These are phyloP conservation scores for Agraylea sexmaculata DNA, from an alignment of 1,140 invertebrate genomes.

Conservation along the genomic window DNA sequence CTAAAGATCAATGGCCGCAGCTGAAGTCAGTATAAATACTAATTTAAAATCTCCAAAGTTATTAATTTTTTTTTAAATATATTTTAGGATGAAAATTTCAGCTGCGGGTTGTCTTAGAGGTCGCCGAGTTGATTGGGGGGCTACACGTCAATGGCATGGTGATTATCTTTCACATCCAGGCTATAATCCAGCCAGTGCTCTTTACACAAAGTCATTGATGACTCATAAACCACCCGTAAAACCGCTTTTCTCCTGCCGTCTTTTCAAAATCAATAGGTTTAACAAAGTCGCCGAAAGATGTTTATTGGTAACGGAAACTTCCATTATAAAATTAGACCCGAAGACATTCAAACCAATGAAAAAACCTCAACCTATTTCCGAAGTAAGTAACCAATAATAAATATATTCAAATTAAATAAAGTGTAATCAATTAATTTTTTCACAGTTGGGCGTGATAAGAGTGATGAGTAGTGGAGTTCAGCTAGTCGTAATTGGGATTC, in stretches of 20 bases:
- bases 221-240: slow-evolving; percentile 14
- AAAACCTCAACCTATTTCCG: slow-evolving; percentile 65
- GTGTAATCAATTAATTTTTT: slow-evolving; percentile 5
- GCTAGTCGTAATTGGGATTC: slow-evolving; percentile 79
- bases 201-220: slow-evolving; percentile 54
- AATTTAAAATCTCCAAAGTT: not conserved
- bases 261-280: slow-evolving; percentile 55
- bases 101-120: slow-evolving; percentile 66
- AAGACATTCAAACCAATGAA: slow-evolving; percentile 81
- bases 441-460: slow-evolving; percentile 34
- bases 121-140: slow-evolving; percentile 71
- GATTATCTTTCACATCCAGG: slow-evolving; percentile 72
- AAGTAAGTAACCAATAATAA: slow-evolving; percentile 41
- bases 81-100: slow-evolving; percentile 50
- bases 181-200: slow-evolving; percentile 64
- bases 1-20: slow-evolving; percentile 75
- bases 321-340: slow-evolving; percentile 83
- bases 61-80: slow-evolving; percentile 1
- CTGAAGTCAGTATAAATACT: slow-evolving; percentile 47
- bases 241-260: slow-evolving; percentile 46
- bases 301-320: slow-evolving; percentile 75
- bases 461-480: slow-evolving; percentile 55
- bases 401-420: not conserved
- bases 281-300: slow-evolving; percentile 85
- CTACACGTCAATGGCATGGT: slow-evolving; percentile 75